Conservation (phyloP, 92 coral and sea anemone species). For the Porites divaricata region DNA sequence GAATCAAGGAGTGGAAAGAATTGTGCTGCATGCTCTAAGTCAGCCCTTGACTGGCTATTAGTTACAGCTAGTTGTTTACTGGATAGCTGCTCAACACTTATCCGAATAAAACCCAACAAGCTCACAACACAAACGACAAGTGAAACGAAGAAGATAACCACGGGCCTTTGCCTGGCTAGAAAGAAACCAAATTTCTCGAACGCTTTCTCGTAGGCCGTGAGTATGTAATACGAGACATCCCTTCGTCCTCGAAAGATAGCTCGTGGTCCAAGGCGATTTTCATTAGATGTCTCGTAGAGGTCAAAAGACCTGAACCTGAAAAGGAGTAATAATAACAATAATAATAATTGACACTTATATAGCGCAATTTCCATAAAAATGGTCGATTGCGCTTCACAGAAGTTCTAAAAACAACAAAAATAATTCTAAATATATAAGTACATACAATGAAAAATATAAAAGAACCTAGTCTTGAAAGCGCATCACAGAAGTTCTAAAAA, state of each 20-base stretch:
- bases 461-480: no score
- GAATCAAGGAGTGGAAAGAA: conserved; percentile 46
- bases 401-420: no score
- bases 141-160: conserved; percentile 16
- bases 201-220: conserved; percentile 25
- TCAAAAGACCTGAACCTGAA: not conserved
- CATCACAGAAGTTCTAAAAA: no score
- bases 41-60: conserved; percentile 24
- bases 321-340: not conserved
- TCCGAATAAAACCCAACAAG: conserved; percentile 52
- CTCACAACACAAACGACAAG: conserved; percentile 9
- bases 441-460: no score
- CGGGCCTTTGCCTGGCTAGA: not conserved
- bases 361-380: no score
- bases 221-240: conserved; percentile 4
- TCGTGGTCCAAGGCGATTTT: not conserved
- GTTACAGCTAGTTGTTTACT: conserved; percentile 7
- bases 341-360: no score
- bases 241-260: not conserved
- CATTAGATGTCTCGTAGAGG: not conserved
- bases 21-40: conserved; percentile 34
- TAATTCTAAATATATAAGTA: no score
- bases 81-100: conserved; percentile 5
- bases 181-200: conserved; percentile 50
- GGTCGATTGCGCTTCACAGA: no score